Evolutionary conservation across 2,113 vertebrate species (phyloP), one percentile per base, ranked within the genome.

Genomic region (Ceyx cyanopectus): DNA sequence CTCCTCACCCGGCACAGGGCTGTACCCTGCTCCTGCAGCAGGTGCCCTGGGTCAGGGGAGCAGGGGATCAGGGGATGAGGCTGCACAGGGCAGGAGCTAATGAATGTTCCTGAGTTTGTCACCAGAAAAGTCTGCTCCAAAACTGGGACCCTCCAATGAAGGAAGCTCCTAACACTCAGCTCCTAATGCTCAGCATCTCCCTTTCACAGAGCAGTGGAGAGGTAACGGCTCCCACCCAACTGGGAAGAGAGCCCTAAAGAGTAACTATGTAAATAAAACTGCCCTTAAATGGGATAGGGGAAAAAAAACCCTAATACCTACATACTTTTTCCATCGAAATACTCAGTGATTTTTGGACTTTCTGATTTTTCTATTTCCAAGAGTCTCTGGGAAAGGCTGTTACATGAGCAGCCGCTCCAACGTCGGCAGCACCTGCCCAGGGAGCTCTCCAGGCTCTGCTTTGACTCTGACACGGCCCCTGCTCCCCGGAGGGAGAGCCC

Each of bases 121-220:
- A 30, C 5, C 40, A 37, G 45, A 67, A 74, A 84, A 14, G 10
- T 34, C 24, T 2, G 41, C 67, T 53, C 58, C 67, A 16, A 63
- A 78, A 41, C 3, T 0, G 9, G 50, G 29, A 26, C 16, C 4
- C 5, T 4, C 7, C 0, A 6, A 17, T 8, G 20, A 26, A 32
- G 41, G 16, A 79, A 3, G 22, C 7, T 0, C 37, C 32, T 0
- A 3, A 20, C 14, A 1, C 0, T 4, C 40, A 16, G 4, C 7
- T 0, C 37, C 32, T 0, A 3, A 20, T 12, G 2, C 0, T 4
- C 40, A 16, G 4, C 0, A 43, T 8, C 17, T 40, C 30, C 30
- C 20, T 21, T 19, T 2, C 2, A 12, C 30, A 46, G 48, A 43
- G 1, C 43, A 7, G 40, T 0, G 14, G 26, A 27, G 80, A 17